A percentile compares a stretch with the other conserved stretches of the same genome.
Conservation (phyloP, 2,888 invertebrate genomes). For the Nowickia ferox region DNA sequence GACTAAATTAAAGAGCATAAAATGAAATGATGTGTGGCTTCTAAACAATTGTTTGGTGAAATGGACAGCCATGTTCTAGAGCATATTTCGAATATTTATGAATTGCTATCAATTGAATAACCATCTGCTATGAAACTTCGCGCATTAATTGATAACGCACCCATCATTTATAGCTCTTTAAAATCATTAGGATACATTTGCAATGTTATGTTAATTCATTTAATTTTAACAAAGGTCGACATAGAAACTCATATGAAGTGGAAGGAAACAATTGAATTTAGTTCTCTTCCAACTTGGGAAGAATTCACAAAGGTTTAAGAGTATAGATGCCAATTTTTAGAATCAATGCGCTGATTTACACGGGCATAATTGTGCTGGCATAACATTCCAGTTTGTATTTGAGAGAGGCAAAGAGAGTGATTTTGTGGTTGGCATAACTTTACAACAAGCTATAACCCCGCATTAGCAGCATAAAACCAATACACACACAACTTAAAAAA, state of each 20-base stretch:
- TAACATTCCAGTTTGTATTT: too few species aligned
- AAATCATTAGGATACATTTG: slow-evolving; percentile 50
- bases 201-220: slow-evolving; percentile 60
- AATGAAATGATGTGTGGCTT: too few species aligned
- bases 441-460: too few species aligned
- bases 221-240: slow-evolving; percentile 63
- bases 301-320: slow-evolving; percentile 45
- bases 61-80: too few species aligned
- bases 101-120: slow-evolving; percentile 27
- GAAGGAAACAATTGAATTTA: slow-evolving; percentile 63
- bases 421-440: too few species aligned
- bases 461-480: too few species aligned
- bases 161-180: slow-evolving; percentile 50
- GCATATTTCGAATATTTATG: slow-evolving; percentile 45
- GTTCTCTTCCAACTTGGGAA: slow-evolving; percentile 50
- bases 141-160: slow-evolving; percentile 45
- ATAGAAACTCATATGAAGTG: slow-evolving; percentile 59
- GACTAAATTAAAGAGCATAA: too few species aligned
- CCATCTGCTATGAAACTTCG: slow-evolving; percentile 38
- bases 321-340: slow-evolving; percentile 59
- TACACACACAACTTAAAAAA: too few species aligned
- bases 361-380: too few species aligned
- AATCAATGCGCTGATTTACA: too few species aligned
- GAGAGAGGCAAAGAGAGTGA: too few species aligned
- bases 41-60: too few species aligned